Evolutionary conservation across 2,113 vertebrate species (phyloP).

Genomic region (Nothocercus julius): DNA sequence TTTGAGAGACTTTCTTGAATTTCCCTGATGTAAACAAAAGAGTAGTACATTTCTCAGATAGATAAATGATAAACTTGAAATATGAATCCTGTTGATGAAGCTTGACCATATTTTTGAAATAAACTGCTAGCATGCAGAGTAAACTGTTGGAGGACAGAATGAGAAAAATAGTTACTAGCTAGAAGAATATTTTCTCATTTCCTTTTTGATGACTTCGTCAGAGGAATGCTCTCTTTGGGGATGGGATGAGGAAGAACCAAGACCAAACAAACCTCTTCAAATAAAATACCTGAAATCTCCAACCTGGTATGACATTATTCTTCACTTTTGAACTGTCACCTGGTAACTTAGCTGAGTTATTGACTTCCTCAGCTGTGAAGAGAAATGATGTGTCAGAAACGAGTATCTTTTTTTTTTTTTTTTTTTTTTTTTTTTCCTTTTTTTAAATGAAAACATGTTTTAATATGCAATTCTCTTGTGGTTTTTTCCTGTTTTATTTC

Average conservation of each 20-base stretch:
- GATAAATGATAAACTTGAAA: neutral
- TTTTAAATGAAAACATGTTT: neutral
- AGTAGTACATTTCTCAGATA: neutral
- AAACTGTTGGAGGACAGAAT: neutral
- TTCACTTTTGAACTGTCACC: neutral
- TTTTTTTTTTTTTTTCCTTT: neutral
- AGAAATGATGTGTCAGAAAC: neutral
- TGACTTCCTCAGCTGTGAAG: neutral
- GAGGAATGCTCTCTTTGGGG: neutral
- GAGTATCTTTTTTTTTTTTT: neutral
- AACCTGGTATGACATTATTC: neutral
- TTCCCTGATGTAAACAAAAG: neutral
- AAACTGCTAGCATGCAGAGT: neutral
- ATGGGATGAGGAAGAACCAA: too few relatives aligned
- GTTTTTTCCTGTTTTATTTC: neutral
- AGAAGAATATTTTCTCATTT: neutral
- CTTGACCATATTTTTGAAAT: neutral
- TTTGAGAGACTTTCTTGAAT: neutral
- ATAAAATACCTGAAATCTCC: neutral
- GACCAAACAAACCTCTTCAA: neutral
- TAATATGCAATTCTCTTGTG: neutral
- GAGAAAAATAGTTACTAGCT: neutral
- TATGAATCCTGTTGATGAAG: neutral
- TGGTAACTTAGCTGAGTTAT: neutral
- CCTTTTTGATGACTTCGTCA: neutral